Conservation (phyloP, 2,888 invertebrate genomes). For the Limnephilus lunatus region DNA sequence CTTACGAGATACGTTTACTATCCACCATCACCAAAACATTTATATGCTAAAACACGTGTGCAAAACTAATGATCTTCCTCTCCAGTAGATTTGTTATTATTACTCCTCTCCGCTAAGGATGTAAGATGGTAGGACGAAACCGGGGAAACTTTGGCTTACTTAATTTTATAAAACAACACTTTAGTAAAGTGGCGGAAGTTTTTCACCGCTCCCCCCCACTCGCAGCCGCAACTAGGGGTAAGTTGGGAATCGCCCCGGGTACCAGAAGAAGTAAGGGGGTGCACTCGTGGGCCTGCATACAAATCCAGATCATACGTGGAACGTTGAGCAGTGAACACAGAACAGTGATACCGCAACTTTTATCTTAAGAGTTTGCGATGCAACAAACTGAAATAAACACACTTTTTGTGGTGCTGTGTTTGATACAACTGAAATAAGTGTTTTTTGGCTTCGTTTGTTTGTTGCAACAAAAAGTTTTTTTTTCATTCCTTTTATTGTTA, state of each 20-base stretch:
- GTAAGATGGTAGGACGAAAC: neutral
- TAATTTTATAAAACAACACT: constrained; percentile 64
- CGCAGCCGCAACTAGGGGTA: neutral
- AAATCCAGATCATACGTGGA: constrained; percentile 53
- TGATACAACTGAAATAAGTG: neutral
- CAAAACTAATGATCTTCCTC: neutral
- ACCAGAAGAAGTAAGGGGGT: constrained; percentile 47
- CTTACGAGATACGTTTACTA: neutral
- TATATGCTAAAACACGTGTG: neutral
- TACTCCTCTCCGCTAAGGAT: neutral
- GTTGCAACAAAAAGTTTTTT: neutral
- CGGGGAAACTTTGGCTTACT: constrained; percentile 37
- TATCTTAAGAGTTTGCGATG: neutral
- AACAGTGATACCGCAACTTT: constrained; percentile 4
- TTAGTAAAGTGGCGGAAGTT: constrained; percentile 58
- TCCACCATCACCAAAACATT: neutral
- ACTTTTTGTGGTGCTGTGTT: neutral
- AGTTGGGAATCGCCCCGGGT: constrained; percentile 57
- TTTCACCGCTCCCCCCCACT: constrained; percentile 37
- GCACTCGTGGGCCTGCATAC: constrained; percentile 59
- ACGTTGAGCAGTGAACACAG: neutral
- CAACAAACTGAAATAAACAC: neutral
- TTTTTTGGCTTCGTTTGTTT: no score
- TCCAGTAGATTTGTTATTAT: neutral
- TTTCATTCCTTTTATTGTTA: no score